Evolutionary conservation across 2,797 vertebrate species (phyloP).

Genomic region (Psittacula echo): DNA sequence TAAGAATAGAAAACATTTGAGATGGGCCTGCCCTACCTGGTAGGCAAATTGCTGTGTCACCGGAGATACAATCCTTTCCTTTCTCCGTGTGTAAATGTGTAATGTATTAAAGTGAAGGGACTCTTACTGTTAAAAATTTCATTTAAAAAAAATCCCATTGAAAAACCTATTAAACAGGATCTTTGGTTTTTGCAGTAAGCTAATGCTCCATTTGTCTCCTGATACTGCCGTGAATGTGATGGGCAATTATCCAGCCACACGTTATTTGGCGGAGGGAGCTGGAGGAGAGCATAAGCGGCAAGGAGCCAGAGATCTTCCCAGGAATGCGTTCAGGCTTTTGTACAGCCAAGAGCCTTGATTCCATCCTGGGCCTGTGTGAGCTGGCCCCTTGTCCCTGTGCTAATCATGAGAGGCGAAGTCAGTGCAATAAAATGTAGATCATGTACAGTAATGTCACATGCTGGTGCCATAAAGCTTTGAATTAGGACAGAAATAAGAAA

Average conservation of each 20-base stretch:
- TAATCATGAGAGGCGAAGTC: background rate
- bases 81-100: background rate
- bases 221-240: background rate
- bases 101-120: conserved; percentile 31
- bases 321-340: background rate
- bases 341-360: background rate
- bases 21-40: background rate
- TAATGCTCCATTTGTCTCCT: conserved; percentile 14
- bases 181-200: conserved; percentile 11
- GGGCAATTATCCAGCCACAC: background rate
- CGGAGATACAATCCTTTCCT: background rate
- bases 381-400: background rate
- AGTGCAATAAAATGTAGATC: background rate
- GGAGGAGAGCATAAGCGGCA: background rate
- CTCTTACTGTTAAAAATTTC: conserved; percentile 13
- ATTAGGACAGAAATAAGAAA: background rate
- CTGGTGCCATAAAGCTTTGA: background rate
- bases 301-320: background rate
- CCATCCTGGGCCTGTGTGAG: background rate
- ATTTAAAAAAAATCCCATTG: background rate
- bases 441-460: background rate
- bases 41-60: background rate
- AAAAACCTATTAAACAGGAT: conserved; percentile 12
- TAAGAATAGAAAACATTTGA: background rate
- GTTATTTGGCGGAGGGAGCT: background rate